phyloP scores from a whole-genome alignment of 2,888 invertebrate species.

The Argyresthia goedartella region DNA sequence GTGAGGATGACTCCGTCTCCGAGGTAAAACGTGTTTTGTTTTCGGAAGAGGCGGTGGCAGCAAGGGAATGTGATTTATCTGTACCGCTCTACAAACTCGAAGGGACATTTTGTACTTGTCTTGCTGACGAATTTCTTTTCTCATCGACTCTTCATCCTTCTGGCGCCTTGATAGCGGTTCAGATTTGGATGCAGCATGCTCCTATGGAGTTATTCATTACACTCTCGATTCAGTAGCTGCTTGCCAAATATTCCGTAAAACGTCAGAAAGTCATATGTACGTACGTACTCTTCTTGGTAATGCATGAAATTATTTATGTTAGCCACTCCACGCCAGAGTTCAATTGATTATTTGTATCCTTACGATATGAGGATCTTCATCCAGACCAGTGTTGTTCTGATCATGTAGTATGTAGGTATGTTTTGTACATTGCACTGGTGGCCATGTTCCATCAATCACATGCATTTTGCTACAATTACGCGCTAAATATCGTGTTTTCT shows the following conservation, averaged over 20 bases:
- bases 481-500: constrained; percentile 40
- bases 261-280: constrained; percentile 70
- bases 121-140: constrained; percentile 46
- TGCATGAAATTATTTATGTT: constrained; percentile 64
- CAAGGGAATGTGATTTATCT: constrained; percentile 66
- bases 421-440: constrained; percentile 56
- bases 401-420: constrained; percentile 52
- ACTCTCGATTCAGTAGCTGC: constrained; percentile 58
- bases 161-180: constrained; percentile 25
- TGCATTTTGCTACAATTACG: constrained; percentile 51
- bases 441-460: constrained; percentile 68
- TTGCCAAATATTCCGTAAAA: constrained; percentile 71
- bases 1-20: constrained; percentile 96
- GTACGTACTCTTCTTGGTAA: constrained; percentile 61
- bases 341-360: constrained; percentile 53
- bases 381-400: constrained; percentile 33
- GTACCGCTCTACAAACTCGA: constrained; percentile 73
- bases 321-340: constrained; percentile 50
- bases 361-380: constrained; percentile 31
- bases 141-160: constrained; percentile 25
- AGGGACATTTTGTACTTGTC: constrained; percentile 77
- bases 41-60: constrained; percentile 67
- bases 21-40: constrained; percentile 84
- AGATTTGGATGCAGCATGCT: constrained; percentile 41
- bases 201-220: constrained; percentile 43